Evolutionary conservation across 2,113 vertebrate genomes (phyloP).

Genomic region (Salvelinus sp.): DNA sequence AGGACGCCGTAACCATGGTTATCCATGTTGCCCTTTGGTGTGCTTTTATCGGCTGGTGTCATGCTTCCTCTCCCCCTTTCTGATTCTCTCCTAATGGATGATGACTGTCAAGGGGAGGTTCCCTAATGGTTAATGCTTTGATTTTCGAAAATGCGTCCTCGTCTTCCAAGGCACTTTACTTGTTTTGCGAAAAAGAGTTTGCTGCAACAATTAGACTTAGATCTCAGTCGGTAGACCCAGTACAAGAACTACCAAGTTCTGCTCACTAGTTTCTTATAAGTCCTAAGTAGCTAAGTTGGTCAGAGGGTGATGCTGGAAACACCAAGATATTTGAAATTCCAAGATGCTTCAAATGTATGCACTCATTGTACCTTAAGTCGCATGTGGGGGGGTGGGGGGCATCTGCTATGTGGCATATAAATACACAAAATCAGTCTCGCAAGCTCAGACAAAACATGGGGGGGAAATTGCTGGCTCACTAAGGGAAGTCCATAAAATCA

Average conservation of each 20-base stretch:
- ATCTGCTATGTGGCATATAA: no score
- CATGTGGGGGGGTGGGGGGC: no score
- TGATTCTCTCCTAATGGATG: slow-evolving; percentile 1
- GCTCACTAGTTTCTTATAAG: no score
- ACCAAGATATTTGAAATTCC: no score
- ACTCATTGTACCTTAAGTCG: neutral
- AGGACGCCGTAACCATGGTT: slow-evolving; percentile 16
- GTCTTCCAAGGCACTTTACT: neutral
- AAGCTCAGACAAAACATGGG: neutral
- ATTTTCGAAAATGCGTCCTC: neutral
- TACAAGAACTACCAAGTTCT: no score
- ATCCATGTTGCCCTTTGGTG: slow-evolving; percentile 14
- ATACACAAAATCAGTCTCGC: neutral
- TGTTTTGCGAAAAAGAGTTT: neutral
- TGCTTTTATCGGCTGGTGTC: neutral
- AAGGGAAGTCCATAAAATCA: neutral
- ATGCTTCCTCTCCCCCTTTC: neutral
- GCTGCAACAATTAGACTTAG: neutral
- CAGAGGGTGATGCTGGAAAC: no score
- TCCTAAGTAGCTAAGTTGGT: no score
- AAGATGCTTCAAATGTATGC: no score
- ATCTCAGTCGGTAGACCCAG: neutral
- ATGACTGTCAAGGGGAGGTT: neutral
- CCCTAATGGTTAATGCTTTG: neutral
- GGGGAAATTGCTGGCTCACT: no score